Evolutionary conservation across 2,888 invertebrate genomes (phyloP).

Genomic region (Toxonevra muliebris): DNA sequence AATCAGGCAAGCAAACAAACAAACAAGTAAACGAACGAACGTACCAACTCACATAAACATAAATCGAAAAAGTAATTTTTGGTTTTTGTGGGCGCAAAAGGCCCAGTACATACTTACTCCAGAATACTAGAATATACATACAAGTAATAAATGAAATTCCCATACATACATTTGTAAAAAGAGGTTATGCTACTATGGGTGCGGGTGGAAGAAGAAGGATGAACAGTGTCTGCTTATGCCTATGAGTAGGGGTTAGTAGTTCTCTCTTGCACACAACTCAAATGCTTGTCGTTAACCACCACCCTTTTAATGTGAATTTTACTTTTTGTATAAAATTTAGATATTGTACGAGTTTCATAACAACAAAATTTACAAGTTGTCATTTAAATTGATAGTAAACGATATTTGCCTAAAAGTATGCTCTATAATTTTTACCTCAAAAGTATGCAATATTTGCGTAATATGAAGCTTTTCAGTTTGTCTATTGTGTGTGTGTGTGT

Average conservation of each 20-base stretch:
- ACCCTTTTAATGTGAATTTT: too few relatives aligned
- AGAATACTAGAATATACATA: neutral
- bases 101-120: neutral
- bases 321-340: too few relatives aligned
- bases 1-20: constrained; percentile 18
- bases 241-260: too few relatives aligned
- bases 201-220: too few relatives aligned
- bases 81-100: constrained; percentile 40
- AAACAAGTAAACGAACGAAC: constrained; percentile 18
- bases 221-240: too few relatives aligned
- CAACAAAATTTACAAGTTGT: too few relatives aligned
- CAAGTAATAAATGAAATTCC: neutral
- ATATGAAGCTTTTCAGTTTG: neutral
- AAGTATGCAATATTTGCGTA: constrained; percentile 20
- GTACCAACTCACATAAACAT: constrained; percentile 49
- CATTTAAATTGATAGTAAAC: constrained; percentile 7
- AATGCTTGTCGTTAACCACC: too few relatives aligned
- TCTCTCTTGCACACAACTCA: neutral
- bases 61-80: constrained; percentile 56
- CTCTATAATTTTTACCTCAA: constrained; percentile 6
- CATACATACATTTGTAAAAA: constrained; percentile 2
- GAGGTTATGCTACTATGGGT: neutral
- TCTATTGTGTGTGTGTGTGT: neutral
- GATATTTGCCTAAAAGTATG: neutral
- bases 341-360: too few relatives aligned